Percentiles rank a stretch among this genome's conserved stretches.
Evolutionary conservation across 2,888 invertebrate genomes (phyloP).

Genomic region (Trimorus sp.): DNA sequence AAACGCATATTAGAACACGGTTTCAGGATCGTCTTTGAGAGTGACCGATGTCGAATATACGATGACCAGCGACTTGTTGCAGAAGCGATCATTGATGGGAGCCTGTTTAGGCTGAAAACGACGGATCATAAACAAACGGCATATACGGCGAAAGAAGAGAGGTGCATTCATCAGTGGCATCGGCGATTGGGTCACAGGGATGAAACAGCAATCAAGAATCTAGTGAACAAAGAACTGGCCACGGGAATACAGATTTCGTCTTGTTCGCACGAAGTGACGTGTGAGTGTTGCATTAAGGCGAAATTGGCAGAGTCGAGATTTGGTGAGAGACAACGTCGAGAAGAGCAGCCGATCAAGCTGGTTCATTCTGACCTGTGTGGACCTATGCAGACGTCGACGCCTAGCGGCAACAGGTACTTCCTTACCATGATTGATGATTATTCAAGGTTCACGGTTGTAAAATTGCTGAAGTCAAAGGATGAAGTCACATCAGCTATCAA

Average conservation of each 20-base stretch:
- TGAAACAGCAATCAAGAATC: slow-evolving; percentile 47
- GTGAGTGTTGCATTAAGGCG: slow-evolving; percentile 66
- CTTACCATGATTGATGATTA: slow-evolving; percentile 63
- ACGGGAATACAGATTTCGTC: slow-evolving; percentile 61
- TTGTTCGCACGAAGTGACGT: slow-evolving; percentile 58
- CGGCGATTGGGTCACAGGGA: slow-evolving; percentile 63
- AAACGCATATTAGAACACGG: slow-evolving; percentile 59
- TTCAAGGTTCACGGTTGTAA: slow-evolving; percentile 46
- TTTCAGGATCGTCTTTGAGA: slow-evolving; percentile 47
- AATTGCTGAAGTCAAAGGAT: slow-evolving; percentile 52
- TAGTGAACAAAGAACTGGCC: slow-evolving; percentile 49
- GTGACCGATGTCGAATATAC: slow-evolving; percentile 44
- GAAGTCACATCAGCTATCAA: slow-evolving; percentile 33
- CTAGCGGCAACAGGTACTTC: slow-evolving; percentile 59
- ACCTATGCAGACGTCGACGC: slow-evolving; percentile 65
- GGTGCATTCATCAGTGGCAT: slow-evolving; percentile 67
- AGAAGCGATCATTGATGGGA: not conserved
- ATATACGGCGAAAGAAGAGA: not conserved
- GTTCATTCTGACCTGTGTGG: slow-evolving; percentile 70
- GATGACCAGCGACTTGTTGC: slow-evolving; percentile 45
- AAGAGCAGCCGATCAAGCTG: slow-evolving; percentile 41
- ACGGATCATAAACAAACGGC: not conserved
- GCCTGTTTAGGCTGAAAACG: not conserved
- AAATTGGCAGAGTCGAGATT: slow-evolving; percentile 67
- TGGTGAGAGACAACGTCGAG: slow-evolving; percentile 46